Evolutionary conservation across 2,113 vertebrate species (phyloP).

Genomic region (Urocitellus parryii): DNA sequence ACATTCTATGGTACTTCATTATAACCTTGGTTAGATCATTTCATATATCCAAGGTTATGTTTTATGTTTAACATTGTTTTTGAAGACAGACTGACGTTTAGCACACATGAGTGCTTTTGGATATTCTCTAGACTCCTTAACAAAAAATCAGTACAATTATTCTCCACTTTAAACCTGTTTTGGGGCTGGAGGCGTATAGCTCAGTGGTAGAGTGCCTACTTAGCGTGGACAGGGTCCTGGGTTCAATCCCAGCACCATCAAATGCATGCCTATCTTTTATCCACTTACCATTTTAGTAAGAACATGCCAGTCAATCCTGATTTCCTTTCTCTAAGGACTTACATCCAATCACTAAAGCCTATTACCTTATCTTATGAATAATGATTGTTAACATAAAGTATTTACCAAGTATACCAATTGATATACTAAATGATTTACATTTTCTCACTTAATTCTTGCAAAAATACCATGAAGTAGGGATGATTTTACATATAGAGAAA

Average conservation of each 20-base stretch:
- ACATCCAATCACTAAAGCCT: background rate
- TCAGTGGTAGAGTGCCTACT: background rate
- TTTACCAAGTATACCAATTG: constrained; percentile 5
- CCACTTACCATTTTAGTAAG: background rate
- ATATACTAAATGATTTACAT: background rate
- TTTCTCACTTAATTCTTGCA: constrained; percentile 25
- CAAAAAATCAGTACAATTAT: background rate
- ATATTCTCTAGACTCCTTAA: background rate
- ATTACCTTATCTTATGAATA: background rate
- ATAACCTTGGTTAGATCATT: background rate
- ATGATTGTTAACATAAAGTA: background rate
- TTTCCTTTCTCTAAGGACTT: constrained; percentile 25
- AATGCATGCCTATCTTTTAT: background rate
- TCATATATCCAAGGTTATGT: background rate
- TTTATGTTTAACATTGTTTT: constrained; percentile 28
- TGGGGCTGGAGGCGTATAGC: background rate
- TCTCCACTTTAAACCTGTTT: background rate
- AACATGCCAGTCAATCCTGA: background rate
- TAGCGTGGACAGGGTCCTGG: background rate
- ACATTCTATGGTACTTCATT: constrained; percentile 3
- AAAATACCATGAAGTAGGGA: background rate
- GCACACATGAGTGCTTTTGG: background rate
- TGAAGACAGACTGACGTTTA: constrained; percentile 23
- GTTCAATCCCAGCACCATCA: background rate
- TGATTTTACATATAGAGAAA: constrained; percentile 9